Evolutionary conservation across 2,888 invertebrate genomes (phyloP), one percentile per base, ranked within the genome.

Genomic region (Pollenia labialis): DNA sequence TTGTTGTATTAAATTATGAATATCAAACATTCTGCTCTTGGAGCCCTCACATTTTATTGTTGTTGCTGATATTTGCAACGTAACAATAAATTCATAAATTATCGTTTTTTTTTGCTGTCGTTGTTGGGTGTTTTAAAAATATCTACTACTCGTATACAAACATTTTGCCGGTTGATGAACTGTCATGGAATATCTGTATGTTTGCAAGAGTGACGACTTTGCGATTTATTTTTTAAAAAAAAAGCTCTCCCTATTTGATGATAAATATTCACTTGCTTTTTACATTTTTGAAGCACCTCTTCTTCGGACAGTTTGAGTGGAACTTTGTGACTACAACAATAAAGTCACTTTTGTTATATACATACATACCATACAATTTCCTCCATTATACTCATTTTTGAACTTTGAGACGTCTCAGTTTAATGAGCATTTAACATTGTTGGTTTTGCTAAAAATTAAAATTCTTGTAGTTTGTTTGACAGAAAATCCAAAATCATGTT

Each of bases 131-230:
- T 54, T 58, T 60, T 52, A 54, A 52, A 44, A 12, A 23, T 66
- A 69, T 60, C 32, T 69, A 44, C 11, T 52, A 58, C 32, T 56
- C 18, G 50, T 12, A 42, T 74, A 40, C 1, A 46, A 50, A 52
- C 40, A 69, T 66, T 84, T 80, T 46, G 50, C 40, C 68, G 84
- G 84, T 79, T 85, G 74, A 75, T 80, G 80, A 85, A 85, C 84
- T 85, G 52, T 44, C 23, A 42, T 23, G 40, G 42, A 16, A 40
- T 50, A 32, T 66, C 10, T 32, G 11, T 23, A 54, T 44, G 52
- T 64, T 16, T 52, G 52, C 18, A 10, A 32, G 56, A 12, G 12
- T 42, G 54, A 54, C 32, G 52, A 52, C 6, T 54, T 69, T 69
- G 40, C n/a, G 14, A 60, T 58, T 58, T 52, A 14, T 52, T 16